Conservation (phyloP, 2,797 vertebrate species). For the Australoheros facetus region DNA sequence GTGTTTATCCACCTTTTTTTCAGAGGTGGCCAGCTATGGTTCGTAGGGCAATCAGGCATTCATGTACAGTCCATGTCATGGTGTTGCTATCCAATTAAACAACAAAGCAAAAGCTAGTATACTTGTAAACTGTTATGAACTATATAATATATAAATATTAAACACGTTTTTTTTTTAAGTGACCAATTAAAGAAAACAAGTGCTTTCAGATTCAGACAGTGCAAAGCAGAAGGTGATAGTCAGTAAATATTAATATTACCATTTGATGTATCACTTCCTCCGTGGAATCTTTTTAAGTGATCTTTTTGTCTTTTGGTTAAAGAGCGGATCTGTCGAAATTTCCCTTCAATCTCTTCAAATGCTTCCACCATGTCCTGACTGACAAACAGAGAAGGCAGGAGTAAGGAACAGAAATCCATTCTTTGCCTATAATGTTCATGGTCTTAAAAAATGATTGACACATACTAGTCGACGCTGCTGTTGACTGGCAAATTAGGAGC, state of each 20-base stretch:
- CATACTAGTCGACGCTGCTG: slow-evolving; percentile 77
- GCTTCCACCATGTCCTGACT: slow-evolving; percentile 88
- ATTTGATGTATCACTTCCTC: slow-evolving; percentile 84
- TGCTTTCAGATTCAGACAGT: neutral
- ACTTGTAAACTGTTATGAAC: slow-evolving; percentile 55
- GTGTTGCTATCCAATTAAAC: slow-evolving; percentile 54
- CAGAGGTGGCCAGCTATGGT: slow-evolving; percentile 32
- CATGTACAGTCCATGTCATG: slow-evolving; percentile 30
- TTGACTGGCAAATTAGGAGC: slow-evolving; percentile 58
- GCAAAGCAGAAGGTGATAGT: slow-evolving; percentile 13
- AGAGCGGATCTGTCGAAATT: slow-evolving; percentile 90
- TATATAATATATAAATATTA: slow-evolving; percentile 8
- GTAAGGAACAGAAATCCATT: neutral
- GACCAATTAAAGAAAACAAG: neutral
- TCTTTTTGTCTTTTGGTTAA: slow-evolving; percentile 93
- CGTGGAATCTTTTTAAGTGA: slow-evolving; percentile 90
- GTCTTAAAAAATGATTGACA: slow-evolving; percentile 19
- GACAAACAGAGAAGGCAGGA: slow-evolving; percentile 70
- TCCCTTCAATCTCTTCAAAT: slow-evolving; percentile 92
- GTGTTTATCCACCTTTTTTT: slow-evolving; percentile 55
- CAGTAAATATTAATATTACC: slow-evolving; percentile 79
- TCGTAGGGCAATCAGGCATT: slow-evolving; percentile 36
- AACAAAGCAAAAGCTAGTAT: slow-evolving; percentile 45
- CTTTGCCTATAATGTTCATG: neutral
- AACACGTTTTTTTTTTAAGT: slow-evolving; percentile 44